Conservation (phyloP, 2,797 vertebrate genomes). For the Cheirogaleus major region DNA sequence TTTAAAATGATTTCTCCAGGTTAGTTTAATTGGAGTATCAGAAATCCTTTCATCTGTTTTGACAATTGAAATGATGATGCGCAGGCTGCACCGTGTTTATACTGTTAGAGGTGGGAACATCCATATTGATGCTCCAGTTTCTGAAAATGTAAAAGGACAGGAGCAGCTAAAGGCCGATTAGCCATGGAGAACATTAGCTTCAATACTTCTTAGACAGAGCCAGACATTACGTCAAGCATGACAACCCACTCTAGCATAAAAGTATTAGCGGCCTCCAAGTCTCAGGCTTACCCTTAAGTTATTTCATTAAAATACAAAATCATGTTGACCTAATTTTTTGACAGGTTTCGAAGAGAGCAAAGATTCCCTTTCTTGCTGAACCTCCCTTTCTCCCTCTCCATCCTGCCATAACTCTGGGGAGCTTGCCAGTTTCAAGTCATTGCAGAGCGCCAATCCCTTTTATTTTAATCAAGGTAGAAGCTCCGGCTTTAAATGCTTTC, state of each 20-base stretch:
- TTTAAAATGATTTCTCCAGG: slow-evolving; percentile 80
- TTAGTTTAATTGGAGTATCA: slow-evolving; percentile 80
- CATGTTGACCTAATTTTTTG: slow-evolving; percentile 73
- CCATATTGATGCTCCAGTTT: slow-evolving; percentile 69
- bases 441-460: slow-evolving; percentile 39
- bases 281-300: slow-evolving; percentile 75
- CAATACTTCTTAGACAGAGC: slow-evolving; percentile 64
- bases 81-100: slow-evolving; percentile 69
- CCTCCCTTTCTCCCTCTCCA: slow-evolving; percentile 2
- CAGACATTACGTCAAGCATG: slow-evolving; percentile 67
- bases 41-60: slow-evolving; percentile 80
- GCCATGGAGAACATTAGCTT: slow-evolving; percentile 73
- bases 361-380: slow-evolving; percentile 3
- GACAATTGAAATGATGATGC: slow-evolving; percentile 76
- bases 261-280: slow-evolving; percentile 66
- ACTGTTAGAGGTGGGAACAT: slow-evolving; percentile 39
- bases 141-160: slow-evolving; percentile 73
- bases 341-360: slow-evolving; percentile 64
- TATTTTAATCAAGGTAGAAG: slow-evolving; percentile 77
- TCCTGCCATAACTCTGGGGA: slow-evolving; percentile 57
- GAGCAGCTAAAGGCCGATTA: slow-evolving; percentile 79
- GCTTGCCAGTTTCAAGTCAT: slow-evolving; percentile 62
- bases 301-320: slow-evolving; percentile 78
- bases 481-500: slow-evolving; percentile 58
- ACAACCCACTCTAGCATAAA: slow-evolving; percentile 77